Base-by-base conservation (phyloP, 1,140 invertebrate species). In the Elysia chlorotica region DNA sequence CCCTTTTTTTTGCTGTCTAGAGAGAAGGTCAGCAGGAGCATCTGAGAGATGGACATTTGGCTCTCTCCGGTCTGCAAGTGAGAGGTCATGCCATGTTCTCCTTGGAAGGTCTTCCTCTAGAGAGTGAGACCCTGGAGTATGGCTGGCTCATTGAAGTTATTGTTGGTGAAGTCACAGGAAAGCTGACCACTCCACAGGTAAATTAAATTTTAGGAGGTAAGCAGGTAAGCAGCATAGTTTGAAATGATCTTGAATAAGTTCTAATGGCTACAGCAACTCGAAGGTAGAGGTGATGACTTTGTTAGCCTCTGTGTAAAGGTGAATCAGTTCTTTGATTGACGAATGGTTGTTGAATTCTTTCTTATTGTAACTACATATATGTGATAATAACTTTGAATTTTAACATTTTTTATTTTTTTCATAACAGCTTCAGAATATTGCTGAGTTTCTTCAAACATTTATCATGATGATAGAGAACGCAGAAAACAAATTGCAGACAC, bases 81-180 rank as follows among this genome's bases (percentile, higher is more conserved):
- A 82, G 79, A 71, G 98, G 97, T 1, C 96, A 99, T 88, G 97
- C 96, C 1, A 96, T 99, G 92, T 99, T 99, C 85, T 99, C 96
- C 74, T 93, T 95, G 78, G 92, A 95, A 72, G 96, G 95, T 54
- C 88, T 97, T 61, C 91, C 91, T 36, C 88, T 98, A 28, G 95
- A 97, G 82, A 92, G 96, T 85, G 97, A 99, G 83, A 98, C 96
- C 0, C 85, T 99, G 5, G 98, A 99, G 85, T 99, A 99, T 87
- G 95, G 93, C 0, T 99, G 98, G 98, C 81, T 91, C 28, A 85
- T 92, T 63, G 91, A 92, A 81, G 82, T 90, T 28, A 85, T 89
- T 17, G 78, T 92, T 30, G 91, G 91, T 2, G 89, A 91, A 74
- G 76, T 92, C 21, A 87, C 85, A 57, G 91, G 89, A 23, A 88